Percentiles rank a stretch among this genome's conserved stretches.
Evolutionary conservation across 2,888 invertebrate species (phyloP).

Genomic region (Xestia c-nigrum): DNA sequence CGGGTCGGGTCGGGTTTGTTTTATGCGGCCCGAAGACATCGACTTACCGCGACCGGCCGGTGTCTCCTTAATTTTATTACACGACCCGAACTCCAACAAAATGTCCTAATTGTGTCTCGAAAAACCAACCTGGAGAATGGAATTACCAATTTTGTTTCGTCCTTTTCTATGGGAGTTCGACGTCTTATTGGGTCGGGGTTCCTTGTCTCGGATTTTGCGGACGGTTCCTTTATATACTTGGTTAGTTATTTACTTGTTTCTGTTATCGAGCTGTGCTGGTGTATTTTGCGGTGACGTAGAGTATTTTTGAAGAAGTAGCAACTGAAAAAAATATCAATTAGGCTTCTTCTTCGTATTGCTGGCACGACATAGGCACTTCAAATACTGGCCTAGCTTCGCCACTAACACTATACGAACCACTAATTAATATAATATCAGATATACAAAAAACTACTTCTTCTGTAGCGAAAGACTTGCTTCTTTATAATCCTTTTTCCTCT

Average conservation of each 20-base stretch:
- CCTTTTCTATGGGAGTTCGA: constrained; percentile 63
- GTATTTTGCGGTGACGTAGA: constrained; percentile 13
- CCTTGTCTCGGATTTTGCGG: constrained; percentile 45
- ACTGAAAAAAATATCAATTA: background rate
- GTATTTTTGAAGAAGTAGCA: background rate
- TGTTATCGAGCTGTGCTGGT: constrained; percentile 21
- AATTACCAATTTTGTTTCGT: constrained; percentile 82
- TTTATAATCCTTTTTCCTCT: background rate
- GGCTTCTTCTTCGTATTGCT: background rate
- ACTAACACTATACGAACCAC: background rate
- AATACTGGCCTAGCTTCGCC: background rate
- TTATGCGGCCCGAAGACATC: constrained; percentile 87
- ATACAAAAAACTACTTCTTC: background rate
- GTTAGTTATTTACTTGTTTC: constrained; percentile 44
- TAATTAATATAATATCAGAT: background rate
- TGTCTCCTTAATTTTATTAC: constrained; percentile 90
- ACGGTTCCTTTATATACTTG: constrained; percentile 41
- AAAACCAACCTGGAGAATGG: constrained; percentile 83
- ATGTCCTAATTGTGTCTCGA: constrained; percentile 89
- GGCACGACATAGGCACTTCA: background rate
- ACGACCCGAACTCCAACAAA: constrained; percentile 83
- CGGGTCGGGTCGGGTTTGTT: constrained; percentile 86
- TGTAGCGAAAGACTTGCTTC: background rate
- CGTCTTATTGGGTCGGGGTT: constrained; percentile 58
- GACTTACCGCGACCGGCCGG: constrained; percentile 86